Evolutionary conservation across 2,113 vertebrate species (phyloP), one percentile per base, ranked within the genome.

Genomic region (Speoplatyrhinus poulsoni): DNA sequence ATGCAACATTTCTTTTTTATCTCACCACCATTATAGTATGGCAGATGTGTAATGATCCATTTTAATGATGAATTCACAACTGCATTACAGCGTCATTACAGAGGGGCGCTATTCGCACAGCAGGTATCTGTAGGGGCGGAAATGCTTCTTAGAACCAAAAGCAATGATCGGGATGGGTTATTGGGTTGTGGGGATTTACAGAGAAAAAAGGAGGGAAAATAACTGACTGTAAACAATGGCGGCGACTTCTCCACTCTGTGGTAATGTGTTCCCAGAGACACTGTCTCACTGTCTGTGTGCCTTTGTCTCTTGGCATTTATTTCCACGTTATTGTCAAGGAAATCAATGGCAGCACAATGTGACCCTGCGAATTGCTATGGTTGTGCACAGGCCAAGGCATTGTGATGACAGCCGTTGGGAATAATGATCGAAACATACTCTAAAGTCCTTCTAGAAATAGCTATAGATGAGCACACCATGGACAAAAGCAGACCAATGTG

Each of bases 11-110:
- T 87, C 85, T 80, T 82, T 86, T 85, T 83, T 82, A 86, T 82
- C 83, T 85, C 47, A 32, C 77, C 62, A 74, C 85, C 70, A 87
- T 85, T 80, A 80, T 65, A 76, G 81, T 52, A 73, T 87, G 85
- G 78, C 87, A 90, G 87, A 89, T 91, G 85, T 82, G 90, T 88
- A 91, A 90, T 75, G 82, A 90, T 84, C 82, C 81, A 84, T 89
- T 90, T 82, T 76, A 76, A 86, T 88, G 83, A 90, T 87, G 79
- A 73, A 89, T 90, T 67, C 54, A 15, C 68, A 58, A 58, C 58
- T 41, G 67, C 67, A 67, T 84, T 76, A 84, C 77, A 72, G 55
- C 68, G 64, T 58, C 69, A 84, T 84, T 79, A 79, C 56, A 67
- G 53, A 57, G 56, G 65, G 78, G 69, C 8, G 26, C 48, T 26